These are phyloP conservation scores for Himalopsyche tibetana DNA, from an alignment of 2,888 invertebrate genomes.

Conservation along the genomic window DNA sequence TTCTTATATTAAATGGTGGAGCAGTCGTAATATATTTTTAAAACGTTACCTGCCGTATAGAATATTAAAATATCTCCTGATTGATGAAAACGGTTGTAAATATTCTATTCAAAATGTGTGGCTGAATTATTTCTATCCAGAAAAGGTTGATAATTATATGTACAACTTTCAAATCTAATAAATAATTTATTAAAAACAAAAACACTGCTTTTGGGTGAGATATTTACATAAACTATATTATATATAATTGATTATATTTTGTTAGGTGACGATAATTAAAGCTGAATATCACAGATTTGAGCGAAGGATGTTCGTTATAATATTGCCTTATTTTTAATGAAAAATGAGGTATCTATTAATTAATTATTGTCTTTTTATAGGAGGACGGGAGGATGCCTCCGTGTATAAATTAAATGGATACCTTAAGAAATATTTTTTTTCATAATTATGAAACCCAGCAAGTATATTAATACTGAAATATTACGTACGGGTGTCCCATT, in stretches of 20 bases:
- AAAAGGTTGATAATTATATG: not conserved
- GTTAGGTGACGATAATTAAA: not conserved
- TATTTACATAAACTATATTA: not conserved
- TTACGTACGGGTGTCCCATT: not conserved
- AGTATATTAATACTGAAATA: not conserved
- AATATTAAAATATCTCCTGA: slow-evolving; percentile 38
- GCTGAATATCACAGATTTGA: slow-evolving; percentile 3
- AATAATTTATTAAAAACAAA: slow-evolving; percentile 7
- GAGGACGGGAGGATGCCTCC: not conserved
- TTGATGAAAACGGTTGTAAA: slow-evolving; percentile 5
- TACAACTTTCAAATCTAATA: not conserved
- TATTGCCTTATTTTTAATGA: slow-evolving; percentile 43
- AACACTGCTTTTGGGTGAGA: slow-evolving; percentile 16
- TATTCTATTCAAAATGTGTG: slow-evolving; percentile 40
- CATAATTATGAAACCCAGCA: not conserved
- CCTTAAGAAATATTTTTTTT: not conserved
- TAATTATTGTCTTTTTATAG: slow-evolving; percentile 28
- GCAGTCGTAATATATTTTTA: slow-evolving; percentile 32
- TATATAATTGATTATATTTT: slow-evolving; percentile 10
- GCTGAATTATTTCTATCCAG: slow-evolving; percentile 17
- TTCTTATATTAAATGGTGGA: no score
- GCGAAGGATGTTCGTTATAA: not conserved
- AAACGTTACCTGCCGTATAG: slow-evolving; percentile 13
- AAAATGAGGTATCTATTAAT: slow-evolving; percentile 36
- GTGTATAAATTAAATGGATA: slow-evolving; percentile 6